Percentiles rank a stretch among this genome's conserved stretches.
Evolutionary conservation across 2,888 invertebrate species (phyloP).

Genomic region (Drosophila aldrichi): DNA sequence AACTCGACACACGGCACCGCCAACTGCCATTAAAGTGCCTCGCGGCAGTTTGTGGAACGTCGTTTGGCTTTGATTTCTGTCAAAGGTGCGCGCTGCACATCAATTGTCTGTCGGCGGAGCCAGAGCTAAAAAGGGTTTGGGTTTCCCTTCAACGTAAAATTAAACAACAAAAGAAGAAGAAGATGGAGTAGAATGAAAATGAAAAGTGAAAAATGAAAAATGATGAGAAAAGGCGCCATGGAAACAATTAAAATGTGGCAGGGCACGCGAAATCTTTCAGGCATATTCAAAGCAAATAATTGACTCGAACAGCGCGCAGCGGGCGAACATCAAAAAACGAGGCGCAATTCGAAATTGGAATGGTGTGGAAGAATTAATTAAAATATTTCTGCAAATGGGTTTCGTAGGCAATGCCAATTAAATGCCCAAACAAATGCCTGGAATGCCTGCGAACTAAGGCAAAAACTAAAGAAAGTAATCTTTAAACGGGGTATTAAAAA

Average conservation of each 20-base stretch:
- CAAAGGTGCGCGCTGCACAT: slow-evolving; percentile 51
- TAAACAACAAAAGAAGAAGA: background rate
- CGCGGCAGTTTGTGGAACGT: slow-evolving; percentile 55
- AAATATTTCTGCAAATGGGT: slow-evolving; percentile 51
- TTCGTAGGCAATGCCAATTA: slow-evolving; percentile 47
- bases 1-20: slow-evolving; percentile 4
- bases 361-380: slow-evolving; percentile 61
- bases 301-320: slow-evolving; percentile 51
- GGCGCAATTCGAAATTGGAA: slow-evolving; percentile 62
- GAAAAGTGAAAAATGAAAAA: slow-evolving; percentile 27
- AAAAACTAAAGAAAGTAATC: background rate
- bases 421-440: slow-evolving; percentile 29
- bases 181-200: background rate
- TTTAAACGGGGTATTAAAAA: too few relatives aligned
- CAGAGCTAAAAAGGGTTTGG: background rate
- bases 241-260: slow-evolving; percentile 60
- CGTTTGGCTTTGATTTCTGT: slow-evolving; percentile 69
- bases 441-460: slow-evolving; percentile 2
- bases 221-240: slow-evolving; percentile 44
- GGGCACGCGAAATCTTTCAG: slow-evolving; percentile 48
- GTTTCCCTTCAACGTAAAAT: background rate
- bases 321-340: slow-evolving; percentile 53
- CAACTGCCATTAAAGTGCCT: slow-evolving; percentile 67
- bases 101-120: slow-evolving; percentile 39
- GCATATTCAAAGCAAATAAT: slow-evolving; percentile 70